A percentile compares a stretch with the other conserved stretches of the same genome.
Conservation (phyloP, 2,888 invertebrate species). For the Laothoe populi region DNA sequence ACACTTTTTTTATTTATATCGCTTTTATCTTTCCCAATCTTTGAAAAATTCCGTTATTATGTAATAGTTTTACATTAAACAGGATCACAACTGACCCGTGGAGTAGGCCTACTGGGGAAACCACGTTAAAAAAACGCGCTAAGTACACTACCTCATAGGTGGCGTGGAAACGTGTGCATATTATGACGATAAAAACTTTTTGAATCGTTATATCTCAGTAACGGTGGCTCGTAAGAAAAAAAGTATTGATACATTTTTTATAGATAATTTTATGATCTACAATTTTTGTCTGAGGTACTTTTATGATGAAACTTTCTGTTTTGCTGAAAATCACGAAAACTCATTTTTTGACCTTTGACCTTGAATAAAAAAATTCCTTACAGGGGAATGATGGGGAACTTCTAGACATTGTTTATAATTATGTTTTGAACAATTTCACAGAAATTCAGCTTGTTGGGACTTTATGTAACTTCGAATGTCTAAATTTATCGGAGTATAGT, state of each 20-base stretch:
- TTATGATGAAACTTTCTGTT: no score
- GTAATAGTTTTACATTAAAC: constrained; percentile 26
- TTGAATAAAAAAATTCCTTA: no score
- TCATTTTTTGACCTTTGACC: no score
- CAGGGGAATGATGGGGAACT: background rate
- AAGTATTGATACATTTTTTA: background rate
- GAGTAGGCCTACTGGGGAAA: no score
- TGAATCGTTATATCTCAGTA: background rate
- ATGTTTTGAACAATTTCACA: constrained; percentile 4
- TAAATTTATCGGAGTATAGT: background rate
- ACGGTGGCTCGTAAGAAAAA: constrained; percentile 1
- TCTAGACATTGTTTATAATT: no score
- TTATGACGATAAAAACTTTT: constrained; percentile 3
- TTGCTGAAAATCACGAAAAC: background rate
- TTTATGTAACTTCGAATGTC: background rate
- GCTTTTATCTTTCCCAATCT: background rate
- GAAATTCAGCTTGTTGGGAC: background rate
- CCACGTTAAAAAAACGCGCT: no score
- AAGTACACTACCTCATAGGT: no score
- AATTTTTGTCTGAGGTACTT: no score
- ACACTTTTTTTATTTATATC: constrained; percentile 21
- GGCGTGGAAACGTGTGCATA: no score
- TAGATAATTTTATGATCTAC: background rate
- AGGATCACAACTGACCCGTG: background rate
- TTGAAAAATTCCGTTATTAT: constrained; percentile 26